Percentiles rank a stretch among this genome's conserved stretches.
Evolutionary conservation across 2,113 vertebrate species (phyloP).

Genomic region (Dipodomys stephensi): DNA sequence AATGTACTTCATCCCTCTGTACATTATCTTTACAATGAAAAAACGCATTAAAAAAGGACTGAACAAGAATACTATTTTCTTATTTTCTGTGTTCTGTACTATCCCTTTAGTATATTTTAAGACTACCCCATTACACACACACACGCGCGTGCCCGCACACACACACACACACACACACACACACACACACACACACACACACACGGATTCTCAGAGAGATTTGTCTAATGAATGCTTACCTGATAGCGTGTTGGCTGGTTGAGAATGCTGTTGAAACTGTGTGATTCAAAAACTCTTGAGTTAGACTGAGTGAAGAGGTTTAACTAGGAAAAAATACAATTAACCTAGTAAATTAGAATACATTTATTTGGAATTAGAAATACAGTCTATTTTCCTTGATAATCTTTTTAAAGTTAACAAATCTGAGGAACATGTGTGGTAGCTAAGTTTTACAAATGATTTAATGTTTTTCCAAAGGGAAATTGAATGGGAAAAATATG

Average conservation of each 20-base stretch:
- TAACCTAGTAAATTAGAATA: slow-evolving; percentile 83
- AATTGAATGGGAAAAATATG: neutral
- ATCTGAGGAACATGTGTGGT: neutral
- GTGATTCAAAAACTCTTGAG: slow-evolving; percentile 92
- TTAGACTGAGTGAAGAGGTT: slow-evolving; percentile 93
- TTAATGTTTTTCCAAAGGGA: neutral
- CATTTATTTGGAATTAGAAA: slow-evolving; percentile 56
- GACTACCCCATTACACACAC: neutral
- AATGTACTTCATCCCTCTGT: too few relatives aligned
- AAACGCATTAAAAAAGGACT: too few relatives aligned
- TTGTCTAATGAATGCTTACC: slow-evolving; percentile 82
- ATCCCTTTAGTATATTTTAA: neutral
- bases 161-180: neutral
- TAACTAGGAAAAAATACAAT: slow-evolving; percentile 89
- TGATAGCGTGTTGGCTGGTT: slow-evolving; percentile 94
- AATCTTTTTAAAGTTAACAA: slow-evolving; percentile 32
- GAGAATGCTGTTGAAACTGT: slow-evolving; percentile 94
- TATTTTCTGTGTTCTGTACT: neutral
- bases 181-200: neutral
- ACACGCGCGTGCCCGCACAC: neutral
- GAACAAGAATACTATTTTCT: too few relatives aligned
- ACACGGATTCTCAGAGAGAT: neutral
- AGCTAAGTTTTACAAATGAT: neutral
- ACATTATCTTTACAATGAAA: too few relatives aligned
- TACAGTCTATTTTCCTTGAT: slow-evolving; percentile 57